phyloP scores from a whole-genome alignment of 2,113 vertebrate species.

The Physeter macrocephalus region DNA sequence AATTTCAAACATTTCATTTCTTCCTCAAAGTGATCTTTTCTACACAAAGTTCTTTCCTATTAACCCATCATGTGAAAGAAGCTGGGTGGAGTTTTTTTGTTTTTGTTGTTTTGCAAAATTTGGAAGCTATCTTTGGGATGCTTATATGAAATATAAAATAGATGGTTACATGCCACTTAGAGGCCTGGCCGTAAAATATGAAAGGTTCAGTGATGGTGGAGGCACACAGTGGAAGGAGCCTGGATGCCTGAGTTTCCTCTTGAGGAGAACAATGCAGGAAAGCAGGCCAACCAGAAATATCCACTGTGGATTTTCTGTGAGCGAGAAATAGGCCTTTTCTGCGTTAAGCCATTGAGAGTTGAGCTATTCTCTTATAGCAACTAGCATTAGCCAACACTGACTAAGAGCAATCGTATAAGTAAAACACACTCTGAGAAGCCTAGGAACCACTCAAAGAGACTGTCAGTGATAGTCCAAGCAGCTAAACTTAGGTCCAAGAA shows the following conservation, averaged over 20 bases:
- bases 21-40: not conserved
- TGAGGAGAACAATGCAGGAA: not conserved
- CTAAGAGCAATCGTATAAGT: not conserved
- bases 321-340: not conserved
- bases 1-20: not conserved
- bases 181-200: not conserved
- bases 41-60: not conserved
- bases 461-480: not conserved
- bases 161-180: not conserved
- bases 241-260: rapidly evolving
- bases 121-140: not conserved
- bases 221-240: not conserved
- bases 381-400: not conserved
- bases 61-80: not conserved
- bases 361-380: not conserved
- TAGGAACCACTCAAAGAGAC: not conserved
- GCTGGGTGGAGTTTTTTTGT: not conserved
- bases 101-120: not conserved
- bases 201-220: not conserved
- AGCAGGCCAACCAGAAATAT: not conserved
- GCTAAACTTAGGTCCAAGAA: not conserved
- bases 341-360: not conserved
- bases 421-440: not conserved
- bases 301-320: not conserved
- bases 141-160: not conserved